Conservation (phyloP, 2,113 vertebrate species). For the Macquaria australasica region DNA sequence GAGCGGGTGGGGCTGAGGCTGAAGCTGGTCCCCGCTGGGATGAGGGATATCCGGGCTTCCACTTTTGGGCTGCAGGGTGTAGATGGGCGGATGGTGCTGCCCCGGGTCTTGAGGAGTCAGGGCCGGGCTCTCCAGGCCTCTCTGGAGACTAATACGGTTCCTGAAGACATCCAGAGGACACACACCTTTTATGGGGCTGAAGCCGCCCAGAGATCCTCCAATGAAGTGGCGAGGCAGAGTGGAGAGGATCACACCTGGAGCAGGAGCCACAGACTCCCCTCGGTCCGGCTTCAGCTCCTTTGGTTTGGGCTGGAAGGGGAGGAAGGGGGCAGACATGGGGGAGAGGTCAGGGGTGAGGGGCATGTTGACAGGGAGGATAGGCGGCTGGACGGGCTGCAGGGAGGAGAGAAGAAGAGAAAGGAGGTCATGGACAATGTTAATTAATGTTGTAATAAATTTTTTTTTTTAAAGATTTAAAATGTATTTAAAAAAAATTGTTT, state of each 20-base stretch:
- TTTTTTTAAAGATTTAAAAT: neutral
- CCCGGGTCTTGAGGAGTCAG: constrained; percentile 65
- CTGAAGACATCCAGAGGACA: constrained; percentile 83
- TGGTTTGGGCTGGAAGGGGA: constrained; percentile 68
- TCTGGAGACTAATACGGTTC: constrained; percentile 76
- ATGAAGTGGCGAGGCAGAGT: constrained; percentile 75
- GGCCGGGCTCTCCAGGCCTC: constrained; percentile 55
- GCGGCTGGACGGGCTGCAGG: constrained; percentile 59
- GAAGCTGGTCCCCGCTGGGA: constrained; percentile 50
- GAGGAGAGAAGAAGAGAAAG: neutral
- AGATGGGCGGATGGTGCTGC: constrained; percentile 58
- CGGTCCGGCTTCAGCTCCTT: constrained; percentile 63
- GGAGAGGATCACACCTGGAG: constrained; percentile 58
- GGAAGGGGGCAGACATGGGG: constrained; percentile 68
- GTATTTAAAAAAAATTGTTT: too few species aligned
- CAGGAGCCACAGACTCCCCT: constrained; percentile 23
- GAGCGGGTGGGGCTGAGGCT: constrained; percentile 8
- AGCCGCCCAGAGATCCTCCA: constrained; percentile 72
- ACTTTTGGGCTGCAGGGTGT: constrained; percentile 71
- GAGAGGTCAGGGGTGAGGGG: constrained; percentile 78
- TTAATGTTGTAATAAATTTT: neutral
- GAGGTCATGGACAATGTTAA: neutral
- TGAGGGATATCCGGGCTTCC: constrained; percentile 53
- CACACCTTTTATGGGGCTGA: constrained; percentile 84
- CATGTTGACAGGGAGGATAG: constrained; percentile 60